Percentiles rank a stretch among this genome's conserved stretches.
Conservation (phyloP, 2,888 invertebrate genomes). For the Xestobium rufovillosum region DNA sequence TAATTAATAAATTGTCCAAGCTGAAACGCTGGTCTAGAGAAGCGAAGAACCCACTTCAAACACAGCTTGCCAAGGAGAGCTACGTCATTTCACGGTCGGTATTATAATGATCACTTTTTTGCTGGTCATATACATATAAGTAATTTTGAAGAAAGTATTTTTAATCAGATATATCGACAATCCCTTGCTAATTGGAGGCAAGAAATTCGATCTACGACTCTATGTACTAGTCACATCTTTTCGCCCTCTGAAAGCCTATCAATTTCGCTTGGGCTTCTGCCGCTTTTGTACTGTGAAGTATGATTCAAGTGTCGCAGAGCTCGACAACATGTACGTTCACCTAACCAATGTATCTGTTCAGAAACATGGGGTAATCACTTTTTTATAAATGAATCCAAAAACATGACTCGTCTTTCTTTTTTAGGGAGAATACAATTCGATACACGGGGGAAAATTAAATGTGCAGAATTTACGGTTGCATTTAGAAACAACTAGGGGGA, state of each 20-base stretch:
- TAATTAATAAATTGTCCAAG: constrained; percentile 92
- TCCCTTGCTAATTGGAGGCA: constrained; percentile 89
- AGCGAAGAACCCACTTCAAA: constrained; percentile 77
- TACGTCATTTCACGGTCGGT: constrained; percentile 85
- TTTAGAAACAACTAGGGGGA: constrained; percentile 84
- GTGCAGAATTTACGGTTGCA: constrained; percentile 84
- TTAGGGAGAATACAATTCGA: constrained; percentile 84
- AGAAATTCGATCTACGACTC: constrained; percentile 89
- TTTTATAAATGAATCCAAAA: too few species aligned
- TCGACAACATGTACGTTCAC: constrained; percentile 91
- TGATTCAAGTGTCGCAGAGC: constrained; percentile 77
- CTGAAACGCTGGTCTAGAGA: constrained; percentile 85
- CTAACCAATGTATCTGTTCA: constrained; percentile 97
- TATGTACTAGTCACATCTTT: constrained; percentile 92
- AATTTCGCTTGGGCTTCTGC: constrained; percentile 89
- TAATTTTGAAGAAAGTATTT: constrained; percentile 4
- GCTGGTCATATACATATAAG: neutral
- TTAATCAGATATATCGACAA: constrained; percentile 76
- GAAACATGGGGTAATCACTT: constrained; percentile 71
- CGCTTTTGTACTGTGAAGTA: constrained; percentile 95
- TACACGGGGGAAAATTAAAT: constrained; percentile 93
- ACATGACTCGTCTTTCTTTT: constrained; percentile 20
- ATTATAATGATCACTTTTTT: constrained; percentile 4
- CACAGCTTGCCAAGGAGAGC: constrained; percentile 77
- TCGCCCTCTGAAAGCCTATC: constrained; percentile 85